These are phyloP conservation scores for Monopterus albus DNA, from an alignment of 2,113 vertebrate genomes.

Conservation along the genomic window DNA sequence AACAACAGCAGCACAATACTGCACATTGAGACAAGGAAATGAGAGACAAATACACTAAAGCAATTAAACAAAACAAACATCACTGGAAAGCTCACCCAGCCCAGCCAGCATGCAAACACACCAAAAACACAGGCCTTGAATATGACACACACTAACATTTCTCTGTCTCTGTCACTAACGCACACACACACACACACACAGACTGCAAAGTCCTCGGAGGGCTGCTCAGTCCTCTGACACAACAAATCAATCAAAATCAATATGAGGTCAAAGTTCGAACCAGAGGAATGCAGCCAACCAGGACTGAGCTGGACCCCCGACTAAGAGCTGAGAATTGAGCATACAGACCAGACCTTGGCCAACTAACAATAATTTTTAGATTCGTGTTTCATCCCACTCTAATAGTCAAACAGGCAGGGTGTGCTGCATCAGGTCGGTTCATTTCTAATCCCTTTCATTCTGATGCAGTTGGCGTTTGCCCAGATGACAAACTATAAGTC, in stretches of 20 bases:
- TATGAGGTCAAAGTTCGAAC: constrained; percentile 29
- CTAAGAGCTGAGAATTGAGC: constrained; percentile 40
- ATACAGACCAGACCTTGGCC: constrained; percentile 62
- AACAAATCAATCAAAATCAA: no score
- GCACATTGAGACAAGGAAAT: constrained; percentile 30
- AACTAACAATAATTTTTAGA: constrained; percentile 20
- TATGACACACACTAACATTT: constrained; percentile 29
- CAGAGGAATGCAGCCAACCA: constrained; percentile 61
- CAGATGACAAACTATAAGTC: constrained; percentile 5
- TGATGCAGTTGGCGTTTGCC: constrained; percentile 6
- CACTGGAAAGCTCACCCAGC: constrained; percentile 48
- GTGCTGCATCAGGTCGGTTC: constrained; percentile 7
- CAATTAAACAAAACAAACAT: constrained; percentile 48
- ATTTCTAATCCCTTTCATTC: background rate
- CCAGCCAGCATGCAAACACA: constrained; percentile 69
- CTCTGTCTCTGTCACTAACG: constrained; percentile 17
- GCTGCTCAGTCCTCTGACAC: constrained; percentile 64
- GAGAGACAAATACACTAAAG: constrained; percentile 41
- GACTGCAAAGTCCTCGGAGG: constrained; percentile 57
- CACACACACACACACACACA: constrained; percentile 44
- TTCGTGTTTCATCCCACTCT: constrained; percentile 46
- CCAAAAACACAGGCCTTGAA: constrained; percentile 34
- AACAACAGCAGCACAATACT: constrained; percentile 15
- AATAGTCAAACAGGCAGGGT: background rate
- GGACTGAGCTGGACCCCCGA: constrained; percentile 47